Conservation (phyloP, 2,113 vertebrate species). For the Rhinoderma darwinii region DNA sequence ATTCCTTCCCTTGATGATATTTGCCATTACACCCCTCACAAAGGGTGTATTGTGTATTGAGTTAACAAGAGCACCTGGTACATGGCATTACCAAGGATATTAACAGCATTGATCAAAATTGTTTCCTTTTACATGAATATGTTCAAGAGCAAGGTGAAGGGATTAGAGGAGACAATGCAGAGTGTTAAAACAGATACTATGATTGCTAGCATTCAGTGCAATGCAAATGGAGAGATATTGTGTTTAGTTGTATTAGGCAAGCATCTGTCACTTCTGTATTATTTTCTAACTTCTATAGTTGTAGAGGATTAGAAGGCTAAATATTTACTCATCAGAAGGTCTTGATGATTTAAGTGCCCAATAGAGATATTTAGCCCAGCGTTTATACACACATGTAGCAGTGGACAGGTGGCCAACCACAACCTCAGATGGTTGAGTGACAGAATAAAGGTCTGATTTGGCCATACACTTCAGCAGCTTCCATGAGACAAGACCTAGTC, state of each 20-base stretch:
- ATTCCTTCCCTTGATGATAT: too few species aligned
- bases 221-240: neutral
- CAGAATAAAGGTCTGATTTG: neutral
- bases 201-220: neutral
- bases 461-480: neutral
- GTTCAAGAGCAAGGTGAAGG: neutral
- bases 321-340: neutral
- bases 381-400: neutral
- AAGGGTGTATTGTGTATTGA: neutral
- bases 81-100: neutral
- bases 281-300: neutral
- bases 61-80: neutral
- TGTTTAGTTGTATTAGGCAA: neutral
- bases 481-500: too few species aligned
- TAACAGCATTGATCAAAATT: neutral
- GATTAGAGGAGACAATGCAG: neutral
- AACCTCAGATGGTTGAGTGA: neutral
- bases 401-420: neutral
- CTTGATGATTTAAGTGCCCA: neutral
- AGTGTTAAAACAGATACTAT: neutral
- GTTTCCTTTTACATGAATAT: neutral
- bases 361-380: neutral
- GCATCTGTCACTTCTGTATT: neutral
- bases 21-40: neutral
- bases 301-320: neutral